Evolutionary conservation across 2,888 invertebrate genomes (phyloP).

Genomic region (Lepeophtheirus nordmannii): DNA sequence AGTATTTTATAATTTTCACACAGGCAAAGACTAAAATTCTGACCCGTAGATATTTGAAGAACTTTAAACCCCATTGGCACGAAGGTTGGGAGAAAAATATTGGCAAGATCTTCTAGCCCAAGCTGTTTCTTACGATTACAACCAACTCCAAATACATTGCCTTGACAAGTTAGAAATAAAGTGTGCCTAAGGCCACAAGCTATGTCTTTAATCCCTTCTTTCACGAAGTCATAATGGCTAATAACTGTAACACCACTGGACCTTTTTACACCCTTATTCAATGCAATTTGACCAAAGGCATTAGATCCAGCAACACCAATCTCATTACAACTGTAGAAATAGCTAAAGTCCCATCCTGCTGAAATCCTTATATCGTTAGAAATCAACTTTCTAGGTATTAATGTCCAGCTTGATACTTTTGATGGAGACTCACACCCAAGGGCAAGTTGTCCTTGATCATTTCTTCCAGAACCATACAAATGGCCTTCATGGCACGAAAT

Average conservation of each 20-base stretch:
- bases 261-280: conserved; percentile 31
- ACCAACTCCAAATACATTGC: conserved; percentile 48
- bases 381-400: conserved; percentile 34
- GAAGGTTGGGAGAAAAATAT: conserved; percentile 36
- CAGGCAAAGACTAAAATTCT: conserved; percentile 55
- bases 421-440: conserved; percentile 27
- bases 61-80: conserved; percentile 29
- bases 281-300: conserved; percentile 55
- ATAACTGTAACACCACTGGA: not conserved
- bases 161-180: conserved; percentile 47
- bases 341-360: conserved; percentile 60
- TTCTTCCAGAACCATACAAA: conserved; percentile 61
- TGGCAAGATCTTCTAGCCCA: conserved; percentile 39
- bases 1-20: conserved; percentile 44
- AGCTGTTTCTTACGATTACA: conserved; percentile 52
- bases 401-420: conserved; percentile 9
- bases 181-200: conserved; percentile 55
- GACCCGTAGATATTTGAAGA: conserved; percentile 48
- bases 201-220: conserved; percentile 33
- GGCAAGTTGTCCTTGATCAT: conserved; percentile 55
- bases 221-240: conserved; percentile 38
- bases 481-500: conserved; percentile 50
- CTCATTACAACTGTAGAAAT: not conserved
- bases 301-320: conserved; percentile 57
- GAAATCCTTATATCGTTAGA: conserved; percentile 38